A percentile compares a stretch with the other conserved stretches of the same genome.
These are phyloP conservation scores for Cynocephalus volans DNA, from an alignment of 2,113 vertebrate species.

Conservation along the genomic window DNA sequence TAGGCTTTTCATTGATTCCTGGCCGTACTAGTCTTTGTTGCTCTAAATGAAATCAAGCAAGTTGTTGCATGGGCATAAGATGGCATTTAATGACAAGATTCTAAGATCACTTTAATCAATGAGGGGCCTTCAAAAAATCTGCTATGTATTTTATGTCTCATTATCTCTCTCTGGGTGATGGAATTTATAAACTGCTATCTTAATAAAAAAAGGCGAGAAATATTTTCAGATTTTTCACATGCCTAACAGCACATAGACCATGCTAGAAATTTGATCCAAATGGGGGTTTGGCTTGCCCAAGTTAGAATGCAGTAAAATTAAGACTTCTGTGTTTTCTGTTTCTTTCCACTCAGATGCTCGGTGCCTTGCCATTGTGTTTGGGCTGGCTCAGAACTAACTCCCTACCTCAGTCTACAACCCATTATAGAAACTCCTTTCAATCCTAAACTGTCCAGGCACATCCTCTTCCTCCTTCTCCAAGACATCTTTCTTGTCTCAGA, in stretches of 20 bases:
- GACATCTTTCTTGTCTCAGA: neutral
- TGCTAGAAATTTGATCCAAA: neutral
- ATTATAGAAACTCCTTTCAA: neutral
- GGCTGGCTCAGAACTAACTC: neutral
- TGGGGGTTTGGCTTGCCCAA: neutral
- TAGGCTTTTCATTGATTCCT: neutral
- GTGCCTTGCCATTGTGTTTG: neutral
- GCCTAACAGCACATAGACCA: neutral
- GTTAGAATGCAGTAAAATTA: neutral
- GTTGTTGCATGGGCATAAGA: neutral
- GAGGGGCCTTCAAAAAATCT: neutral
- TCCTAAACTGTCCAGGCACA: neutral
- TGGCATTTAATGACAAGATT: neutral
- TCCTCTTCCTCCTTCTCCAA: neutral
- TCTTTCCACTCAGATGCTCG: neutral
- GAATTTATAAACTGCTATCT: neutral
- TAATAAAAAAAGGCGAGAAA: neutral
- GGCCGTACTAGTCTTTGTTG: neutral
- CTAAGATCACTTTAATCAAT: neutral
- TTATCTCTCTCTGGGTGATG: conserved; percentile 36
- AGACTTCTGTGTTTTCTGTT: neutral
- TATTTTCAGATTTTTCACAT: neutral
- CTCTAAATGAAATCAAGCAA: neutral
- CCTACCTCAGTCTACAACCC: neutral
- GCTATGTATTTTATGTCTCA: neutral